Percentiles rank a stretch among this genome's conserved stretches.
Evolutionary conservation across 2,888 invertebrate genomes (phyloP).

Genomic region (Harpalus rubripes): DNA sequence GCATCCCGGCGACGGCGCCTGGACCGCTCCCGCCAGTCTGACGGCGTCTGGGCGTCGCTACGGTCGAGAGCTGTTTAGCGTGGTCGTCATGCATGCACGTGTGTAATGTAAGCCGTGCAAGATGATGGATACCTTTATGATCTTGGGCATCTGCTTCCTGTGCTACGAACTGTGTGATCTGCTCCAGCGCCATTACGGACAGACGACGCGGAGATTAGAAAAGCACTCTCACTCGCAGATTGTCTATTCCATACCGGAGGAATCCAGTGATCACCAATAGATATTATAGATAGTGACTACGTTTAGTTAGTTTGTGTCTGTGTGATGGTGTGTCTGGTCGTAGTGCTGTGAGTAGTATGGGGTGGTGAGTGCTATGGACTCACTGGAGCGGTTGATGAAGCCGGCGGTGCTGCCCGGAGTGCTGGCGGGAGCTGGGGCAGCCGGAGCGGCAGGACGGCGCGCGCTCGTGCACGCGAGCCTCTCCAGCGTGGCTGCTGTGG

Average conservation of each 20-base stretch:
- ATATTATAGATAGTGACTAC: neutral
- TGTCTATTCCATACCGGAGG: conserved; percentile 66
- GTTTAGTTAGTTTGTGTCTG: neutral
- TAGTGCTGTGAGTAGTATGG: conserved; percentile 38
- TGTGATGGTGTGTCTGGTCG: neutral
- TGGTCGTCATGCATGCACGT: conserved; percentile 8
- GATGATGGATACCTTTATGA: conserved; percentile 86
- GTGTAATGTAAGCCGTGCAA: conserved; percentile 11
- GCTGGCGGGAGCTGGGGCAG: conserved; percentile 78
- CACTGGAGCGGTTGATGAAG: conserved; percentile 89
- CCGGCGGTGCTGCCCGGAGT: conserved; percentile 81
- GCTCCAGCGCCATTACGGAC: conserved; percentile 79
- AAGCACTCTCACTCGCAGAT: conserved; percentile 72
- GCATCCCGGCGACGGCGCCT: conserved; percentile 72
- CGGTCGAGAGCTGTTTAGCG: conserved; percentile 36
- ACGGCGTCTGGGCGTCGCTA: conserved; percentile 68
- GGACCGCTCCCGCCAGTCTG: conserved; percentile 73
- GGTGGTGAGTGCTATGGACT: conserved; percentile 83
- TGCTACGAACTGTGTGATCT: conserved; percentile 85
- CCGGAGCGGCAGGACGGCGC: conserved; percentile 81
- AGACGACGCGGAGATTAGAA: conserved; percentile 73
- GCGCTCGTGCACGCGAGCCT: conserved; percentile 89
- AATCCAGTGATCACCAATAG: conserved; percentile 18
- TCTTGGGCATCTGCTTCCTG: conserved; percentile 84
- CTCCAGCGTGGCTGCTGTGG: conserved; percentile 84